Conservation (phyloP, 2,888 invertebrate species). For the Cheilosia pagana region DNA sequence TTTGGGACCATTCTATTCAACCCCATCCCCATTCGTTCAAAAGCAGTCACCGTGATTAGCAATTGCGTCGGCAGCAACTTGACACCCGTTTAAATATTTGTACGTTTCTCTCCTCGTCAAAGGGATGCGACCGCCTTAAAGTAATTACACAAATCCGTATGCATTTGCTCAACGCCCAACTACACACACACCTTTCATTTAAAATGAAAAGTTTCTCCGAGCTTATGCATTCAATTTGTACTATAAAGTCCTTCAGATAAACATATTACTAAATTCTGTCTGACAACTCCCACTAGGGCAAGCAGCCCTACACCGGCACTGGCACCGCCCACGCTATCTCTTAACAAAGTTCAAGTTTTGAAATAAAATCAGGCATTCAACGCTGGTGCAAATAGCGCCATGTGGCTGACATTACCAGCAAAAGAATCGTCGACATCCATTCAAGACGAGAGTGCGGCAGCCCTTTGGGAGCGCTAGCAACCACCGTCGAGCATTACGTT, state of each 20-base stretch:
- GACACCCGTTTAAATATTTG: no score
- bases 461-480: neutral
- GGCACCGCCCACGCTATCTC: neutral
- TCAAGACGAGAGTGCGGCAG: neutral
- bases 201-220: conserved; percentile 47
- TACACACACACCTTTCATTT: conserved; percentile 47
- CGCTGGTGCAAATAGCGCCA: conserved; percentile 34
- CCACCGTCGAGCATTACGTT: conserved; percentile 40
- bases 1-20: no score
- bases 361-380: conserved; percentile 65
- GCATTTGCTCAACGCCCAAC: neutral
- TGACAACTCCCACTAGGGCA: conserved; percentile 49
- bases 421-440: conserved; percentile 38
- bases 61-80: no score
- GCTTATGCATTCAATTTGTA: conserved; percentile 43
- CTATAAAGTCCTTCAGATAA: conserved; percentile 65
- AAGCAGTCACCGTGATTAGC: no score
- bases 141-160: conserved; percentile 25
- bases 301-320: neutral
- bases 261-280: conserved; percentile 69
- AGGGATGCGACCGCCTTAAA: neutral
- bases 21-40: no score
- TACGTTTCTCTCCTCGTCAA: neutral
- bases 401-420: conserved; percentile 49
- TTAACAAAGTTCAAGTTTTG: conserved; percentile 42